Base-by-base conservation (phyloP, 2,888 invertebrate species). In the Drosophila anomalipes region DNA sequence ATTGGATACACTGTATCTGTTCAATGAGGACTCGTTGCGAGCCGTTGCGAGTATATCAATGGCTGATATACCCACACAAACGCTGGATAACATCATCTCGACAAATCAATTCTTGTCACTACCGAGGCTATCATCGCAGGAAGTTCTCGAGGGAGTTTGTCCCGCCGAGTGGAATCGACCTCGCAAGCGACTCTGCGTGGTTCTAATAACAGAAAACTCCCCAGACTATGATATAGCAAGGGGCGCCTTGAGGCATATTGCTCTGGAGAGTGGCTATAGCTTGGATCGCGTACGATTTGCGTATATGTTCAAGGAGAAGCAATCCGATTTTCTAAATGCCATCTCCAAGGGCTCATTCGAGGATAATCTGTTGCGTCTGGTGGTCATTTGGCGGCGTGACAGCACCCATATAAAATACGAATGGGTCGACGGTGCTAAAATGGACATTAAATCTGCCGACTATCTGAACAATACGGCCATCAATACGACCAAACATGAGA, bases 81-180 rank as follows among this genome's bases (percentile, higher is more conserved):
- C 98, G 0, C 95, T 99, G 93, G 96, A 96, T 79, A 97, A 98
- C 93, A 95, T 98, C 64, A 96, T 99, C 69, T 96, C 97, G 67
- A 96, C 96, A 54, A 98, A 99, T 94, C 97, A 97, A 93, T 97
- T 97, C 94, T 94, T 99, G 63, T 95, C 96, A 33, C 94, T 99
- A 81, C 99, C 99, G 0, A 94, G 99, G 65, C 94, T 99, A 9
- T 98, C 98, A 0, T 98, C 98, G n/a, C 98, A 98, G 95, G 97
- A 96, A 82, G 94, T 94, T 89, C 73, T 94, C 3, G 94, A 94
- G 80, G 93, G 93, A 22, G 95, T 99, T 63, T 99, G 99, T 91
- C 99, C 99, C 0, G 96, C 97, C 68, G 97, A 97, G 92, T 96
- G 97, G 95, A 95, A 97, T 81, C 95, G 96, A 66, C 96, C 95